Conservation (phyloP, 2,888 invertebrate species). For the Corythucha ciliata region DNA sequence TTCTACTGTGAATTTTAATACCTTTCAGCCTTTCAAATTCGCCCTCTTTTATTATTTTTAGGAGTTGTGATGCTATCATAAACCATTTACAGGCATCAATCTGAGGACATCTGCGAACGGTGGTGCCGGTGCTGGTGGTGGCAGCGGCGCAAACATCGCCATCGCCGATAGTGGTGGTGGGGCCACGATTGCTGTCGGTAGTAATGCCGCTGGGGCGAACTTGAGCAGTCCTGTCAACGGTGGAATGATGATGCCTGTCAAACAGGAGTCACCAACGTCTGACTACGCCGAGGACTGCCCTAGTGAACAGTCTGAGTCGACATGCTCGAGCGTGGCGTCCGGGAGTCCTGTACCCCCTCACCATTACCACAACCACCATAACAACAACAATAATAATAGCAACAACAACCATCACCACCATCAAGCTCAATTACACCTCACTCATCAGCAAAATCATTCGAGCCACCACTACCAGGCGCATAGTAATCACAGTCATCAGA, state of each 20-base stretch:
- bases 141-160: no score
- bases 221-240: constrained; percentile 23
- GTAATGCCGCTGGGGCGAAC: constrained; percentile 22
- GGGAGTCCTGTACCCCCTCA: constrained; percentile 39
- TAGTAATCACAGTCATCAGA: no score
- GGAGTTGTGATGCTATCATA: no score
- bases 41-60: no score
- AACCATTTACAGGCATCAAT: constrained; percentile 45
- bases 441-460: no score
- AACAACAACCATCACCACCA: no score
- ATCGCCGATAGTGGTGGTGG: no score
- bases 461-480: no score
- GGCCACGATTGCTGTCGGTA: no score
- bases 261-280: constrained; percentile 47
- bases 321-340: constrained; percentile 44
- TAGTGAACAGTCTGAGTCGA: constrained; percentile 39
- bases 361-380: constrained; percentile 11
- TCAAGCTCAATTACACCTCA: no score
- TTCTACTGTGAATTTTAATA: no score
- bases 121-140: constrained; percentile 15
- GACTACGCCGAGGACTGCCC: constrained; percentile 50
- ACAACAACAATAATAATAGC: constrained; percentile 8
- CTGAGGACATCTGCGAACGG: constrained; percentile 33
- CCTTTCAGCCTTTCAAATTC: no score
- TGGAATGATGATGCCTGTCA: constrained; percentile 28